phyloP scores from a whole-genome alignment of 2,797 vertebrate genomes.

The Remorina albescens region DNA sequence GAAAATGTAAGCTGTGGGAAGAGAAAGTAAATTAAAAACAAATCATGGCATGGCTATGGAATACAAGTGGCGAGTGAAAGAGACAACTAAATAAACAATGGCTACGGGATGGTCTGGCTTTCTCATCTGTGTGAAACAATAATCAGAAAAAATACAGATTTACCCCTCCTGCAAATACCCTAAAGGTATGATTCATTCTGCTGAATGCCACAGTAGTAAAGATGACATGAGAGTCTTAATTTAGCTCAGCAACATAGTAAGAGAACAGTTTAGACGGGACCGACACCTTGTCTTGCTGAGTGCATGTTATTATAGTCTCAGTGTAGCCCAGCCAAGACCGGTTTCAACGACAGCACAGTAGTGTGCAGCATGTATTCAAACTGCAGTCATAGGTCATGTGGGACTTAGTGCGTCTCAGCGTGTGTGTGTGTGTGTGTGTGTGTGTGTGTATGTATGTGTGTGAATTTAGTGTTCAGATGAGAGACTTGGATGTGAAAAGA shows the following conservation, averaged over 20 bases:
- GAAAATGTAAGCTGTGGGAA: constrained; percentile 73
- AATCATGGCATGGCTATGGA: constrained; percentile 62
- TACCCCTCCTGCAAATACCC: constrained; percentile 21
- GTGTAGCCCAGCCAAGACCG: constrained; percentile 36
- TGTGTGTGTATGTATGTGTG: constrained; percentile 28
- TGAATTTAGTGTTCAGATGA: constrained; percentile 63
- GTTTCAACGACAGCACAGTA: constrained; percentile 40
- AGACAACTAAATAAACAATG: constrained; percentile 68
- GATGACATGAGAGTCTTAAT: constrained; percentile 42
- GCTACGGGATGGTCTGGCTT: constrained; percentile 46
- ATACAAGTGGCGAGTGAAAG: constrained; percentile 48
- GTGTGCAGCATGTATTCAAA: constrained; percentile 63
- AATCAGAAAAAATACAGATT: constrained; percentile 45
- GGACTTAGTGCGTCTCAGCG: constrained; percentile 50
- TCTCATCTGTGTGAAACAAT: constrained; percentile 50
- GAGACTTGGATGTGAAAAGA: constrained; percentile 80
- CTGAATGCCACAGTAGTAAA: constrained; percentile 38
- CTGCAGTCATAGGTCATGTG: constrained; percentile 68
- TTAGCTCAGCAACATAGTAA: constrained; percentile 36
- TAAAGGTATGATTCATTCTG: constrained; percentile 31
- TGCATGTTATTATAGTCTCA: constrained; percentile 63
- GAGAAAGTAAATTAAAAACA: constrained; percentile 77
- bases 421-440: constrained; percentile 45
- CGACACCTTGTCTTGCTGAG: constrained; percentile 54
- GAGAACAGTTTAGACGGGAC: constrained; percentile 40